A percentile compares a stretch with the other conserved stretches of the same genome.
Evolutionary conservation across 2,888 invertebrate genomes (phyloP).

Genomic region (Aspidapion aeneum): DNA sequence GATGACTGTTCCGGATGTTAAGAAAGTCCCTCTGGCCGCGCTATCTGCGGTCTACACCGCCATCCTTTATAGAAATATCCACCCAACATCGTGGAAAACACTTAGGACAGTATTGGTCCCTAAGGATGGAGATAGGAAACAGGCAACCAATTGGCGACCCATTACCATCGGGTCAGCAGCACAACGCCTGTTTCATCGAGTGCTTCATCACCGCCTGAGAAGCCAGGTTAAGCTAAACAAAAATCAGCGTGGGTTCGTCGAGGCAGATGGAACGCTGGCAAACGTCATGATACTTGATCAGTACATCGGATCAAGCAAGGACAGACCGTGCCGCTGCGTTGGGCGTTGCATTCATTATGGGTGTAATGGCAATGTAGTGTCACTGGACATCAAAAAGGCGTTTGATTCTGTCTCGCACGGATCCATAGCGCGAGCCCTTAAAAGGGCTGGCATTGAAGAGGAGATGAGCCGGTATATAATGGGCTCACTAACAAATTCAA

Average conservation of each 20-base stretch:
- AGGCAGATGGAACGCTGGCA: constrained; percentile 41
- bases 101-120: constrained; percentile 11
- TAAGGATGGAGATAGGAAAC: constrained; percentile 14
- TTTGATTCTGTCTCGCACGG: constrained; percentile 27
- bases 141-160: constrained; percentile 33
- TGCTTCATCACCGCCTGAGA: constrained; percentile 23
- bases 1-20: background rate
- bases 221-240: constrained; percentile 15
- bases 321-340: no score
- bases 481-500: background rate
- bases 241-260: constrained; percentile 35
- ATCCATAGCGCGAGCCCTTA: constrained; percentile 21
- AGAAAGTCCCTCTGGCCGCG: background rate
- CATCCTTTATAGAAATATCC: background rate
- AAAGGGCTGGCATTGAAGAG: constrained; percentile 14
- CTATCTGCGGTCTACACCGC: background rate
- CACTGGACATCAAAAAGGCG: constrained; percentile 27
- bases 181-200: constrained; percentile 31
- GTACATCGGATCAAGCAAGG: constrained; percentile 13
- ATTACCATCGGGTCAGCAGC: constrained; percentile 33
- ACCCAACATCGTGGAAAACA: constrained; percentile 2
- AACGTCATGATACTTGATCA: constrained; percentile 36
- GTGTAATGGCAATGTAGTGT: constrained; percentile 12
- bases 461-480: background rate
- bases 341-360: no score